Base-by-base conservation (phyloP, 2,888 invertebrate genomes). In the Chloroclysta siterata region DNA sequence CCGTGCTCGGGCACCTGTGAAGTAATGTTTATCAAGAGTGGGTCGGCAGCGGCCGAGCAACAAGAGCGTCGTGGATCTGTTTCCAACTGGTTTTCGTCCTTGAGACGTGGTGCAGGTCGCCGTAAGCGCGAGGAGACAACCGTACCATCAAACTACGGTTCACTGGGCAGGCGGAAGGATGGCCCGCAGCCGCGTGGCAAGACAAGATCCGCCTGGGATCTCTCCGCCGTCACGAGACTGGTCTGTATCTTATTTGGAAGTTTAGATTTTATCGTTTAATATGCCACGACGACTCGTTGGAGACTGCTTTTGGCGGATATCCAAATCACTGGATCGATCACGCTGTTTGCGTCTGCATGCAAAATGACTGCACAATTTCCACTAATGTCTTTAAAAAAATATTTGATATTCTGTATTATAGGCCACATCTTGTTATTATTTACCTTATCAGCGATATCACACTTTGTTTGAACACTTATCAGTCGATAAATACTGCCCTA, bases 81-180 rank as follows among this genome's bases (percentile, higher is more conserved):
- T 66, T 94, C 95, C 73, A 96, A 95, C 85, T 97, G 97, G 97
- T 97, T 97, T 87, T 96, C 95, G 71, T 97, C 97, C 69, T 84
- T 97, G 81, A 95, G 96, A 76, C 94, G 97, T 71, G 84, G 94
- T 87, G 84, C 77, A 57, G 87, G 91, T 54, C 84, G 93, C 59
- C 88, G 93, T 66, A 89, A 90, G 77, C 89, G 91, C 52, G 90
- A 93, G 72, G 90, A 92, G 68, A 76, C 78, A 65, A 81, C 83
- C 53, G 86, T 85, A 44, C 88, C 91, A 10, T 68, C 88, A 14
- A 84, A 84, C 74, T 94, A 95, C 78, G 94, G 94, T 69, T 93
- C 94, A 57, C 84, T 94, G 77, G 90, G 92, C 75, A 87, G 93
- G 71, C 84, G 93, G 81, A 92, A 91, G 82, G 92, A 93, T 77